Evolutionary conservation across 2,888 invertebrate genomes (phyloP), one percentile per base, ranked within the genome.

Genomic region (Mystacides longicornis): DNA sequence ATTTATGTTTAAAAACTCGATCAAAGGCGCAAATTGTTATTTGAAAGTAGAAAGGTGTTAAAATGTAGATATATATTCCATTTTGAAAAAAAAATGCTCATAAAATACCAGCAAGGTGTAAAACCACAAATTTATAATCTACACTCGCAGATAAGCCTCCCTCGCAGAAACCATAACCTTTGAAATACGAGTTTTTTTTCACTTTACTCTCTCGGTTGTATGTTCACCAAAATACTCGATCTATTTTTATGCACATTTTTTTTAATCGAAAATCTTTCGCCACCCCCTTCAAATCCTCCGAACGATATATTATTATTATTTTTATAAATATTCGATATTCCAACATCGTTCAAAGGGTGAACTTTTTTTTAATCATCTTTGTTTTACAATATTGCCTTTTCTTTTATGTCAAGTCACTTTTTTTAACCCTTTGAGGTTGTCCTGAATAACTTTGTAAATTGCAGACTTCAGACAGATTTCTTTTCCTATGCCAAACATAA

Each of bases 261-360:
- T 55, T 55, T 55, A 51, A 55, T 55, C 51, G 51, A 55, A 55
- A 55, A 55, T 55, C 55, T 55, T 51, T 55, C 51, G 33, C 46
- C 55, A 51, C 51, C 46, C 55, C 14, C 42, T 49, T 52, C 22
- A 46, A n/a, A 22, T n/a, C n/a, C 19, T n/a, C n/a, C n/a, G n/a
- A n/a, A n/a, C n/a, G n/a, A n/a, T n/a, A n/a, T n/a, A n/a, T n/a
- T n/a, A n/a, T n/a, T n/a, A n/a, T n/a, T n/a, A n/a, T n/a, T n/a
- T n/a, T n/a, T n/a, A n/a, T n/a, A 37, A 37, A 37, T 37, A 37
- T 37, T 37, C 37, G 37, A 37, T 37, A 37, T n/a, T n/a, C n/a
- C 37, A 37, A 37, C 16, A 37, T 37, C 14, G 4, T 37, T 14
- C 14, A 37, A 37, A 16, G 37, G 37, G 14, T 37, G 37, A 7